These are phyloP conservation scores for Gallirallus australis DNA, from an alignment of 2,797 vertebrate species.

Conservation along the genomic window DNA sequence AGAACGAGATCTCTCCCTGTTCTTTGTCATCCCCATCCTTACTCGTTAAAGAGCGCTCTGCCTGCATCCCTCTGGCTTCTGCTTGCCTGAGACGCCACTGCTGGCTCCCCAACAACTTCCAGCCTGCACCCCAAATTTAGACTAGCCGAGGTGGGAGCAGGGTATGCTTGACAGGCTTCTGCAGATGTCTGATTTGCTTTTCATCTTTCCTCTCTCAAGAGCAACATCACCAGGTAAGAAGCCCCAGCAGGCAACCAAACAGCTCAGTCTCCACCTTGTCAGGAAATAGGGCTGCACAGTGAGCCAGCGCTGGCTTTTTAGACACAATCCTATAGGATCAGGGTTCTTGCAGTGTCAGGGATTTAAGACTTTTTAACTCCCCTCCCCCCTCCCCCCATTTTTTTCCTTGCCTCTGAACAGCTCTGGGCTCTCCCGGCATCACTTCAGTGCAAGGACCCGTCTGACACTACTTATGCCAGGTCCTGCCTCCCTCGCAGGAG, in stretches of 20 bases:
- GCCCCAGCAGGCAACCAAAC: not conserved
- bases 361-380: constrained; percentile 69
- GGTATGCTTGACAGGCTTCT: not conserved
- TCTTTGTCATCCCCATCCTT: not conserved
- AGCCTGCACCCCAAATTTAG: not conserved
- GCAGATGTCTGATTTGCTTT: not conserved
- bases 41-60: not conserved
- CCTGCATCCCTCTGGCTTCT: not conserved
- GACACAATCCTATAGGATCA: constrained; percentile 35
- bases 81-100: not conserved
- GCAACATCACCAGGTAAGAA: constrained; percentile 51
- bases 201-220: not conserved
- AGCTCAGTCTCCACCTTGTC: not conserved
- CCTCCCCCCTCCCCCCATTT: not conserved
- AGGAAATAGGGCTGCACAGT: not conserved
- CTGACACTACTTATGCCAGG: constrained; percentile 67
- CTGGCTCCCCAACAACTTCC: not conserved
- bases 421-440: constrained; percentile 48
- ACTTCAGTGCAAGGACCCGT: constrained; percentile 57
- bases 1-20: not conserved
- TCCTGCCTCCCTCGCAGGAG: constrained; percentile 55
- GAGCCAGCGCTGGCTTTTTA: not conserved
- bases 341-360: constrained; percentile 77
- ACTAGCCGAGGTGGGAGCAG: not conserved
- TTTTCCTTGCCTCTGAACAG: not conserved